Evolutionary conservation across 2,113 vertebrate genomes (phyloP).

Genomic region (Scophthalmus maximus): DNA sequence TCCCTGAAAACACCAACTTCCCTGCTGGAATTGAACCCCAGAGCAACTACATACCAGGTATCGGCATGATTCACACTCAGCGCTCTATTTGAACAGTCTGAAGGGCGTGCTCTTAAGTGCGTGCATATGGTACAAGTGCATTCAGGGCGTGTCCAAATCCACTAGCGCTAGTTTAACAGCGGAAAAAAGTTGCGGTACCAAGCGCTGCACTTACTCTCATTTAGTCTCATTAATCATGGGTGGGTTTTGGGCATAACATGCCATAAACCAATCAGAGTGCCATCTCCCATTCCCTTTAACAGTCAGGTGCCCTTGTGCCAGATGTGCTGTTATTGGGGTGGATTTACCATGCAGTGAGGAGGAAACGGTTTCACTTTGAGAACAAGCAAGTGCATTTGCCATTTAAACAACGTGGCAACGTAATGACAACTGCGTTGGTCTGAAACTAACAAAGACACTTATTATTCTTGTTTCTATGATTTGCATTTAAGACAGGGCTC

Average conservation of each 20-base stretch:
- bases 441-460: too few relatives aligned
- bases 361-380: background rate
- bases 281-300: too few relatives aligned
- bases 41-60: constrained; percentile 99
- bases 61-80: constrained; percentile 1
- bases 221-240: too few relatives aligned
- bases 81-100: background rate
- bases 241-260: background rate
- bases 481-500: too few relatives aligned
- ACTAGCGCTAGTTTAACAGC: background rate
- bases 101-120: background rate
- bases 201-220: too few relatives aligned
- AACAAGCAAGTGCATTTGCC: too few relatives aligned
- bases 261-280: background rate
- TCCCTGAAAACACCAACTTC: constrained; percentile 99
- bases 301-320: too few relatives aligned
- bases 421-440: too few relatives aligned
- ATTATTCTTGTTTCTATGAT: too few relatives aligned
- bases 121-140: background rate
- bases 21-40: constrained; percentile 98
- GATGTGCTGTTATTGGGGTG: too few relatives aligned
- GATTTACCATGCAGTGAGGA: background rate
- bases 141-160: background rate
- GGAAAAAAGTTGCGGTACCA: background rate
- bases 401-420: too few relatives aligned